Percentiles rank a stretch among this genome's conserved stretches.
phyloP scores from a whole-genome alignment of 1,140 invertebrate species.

The Polyergus mexicanus region DNA sequence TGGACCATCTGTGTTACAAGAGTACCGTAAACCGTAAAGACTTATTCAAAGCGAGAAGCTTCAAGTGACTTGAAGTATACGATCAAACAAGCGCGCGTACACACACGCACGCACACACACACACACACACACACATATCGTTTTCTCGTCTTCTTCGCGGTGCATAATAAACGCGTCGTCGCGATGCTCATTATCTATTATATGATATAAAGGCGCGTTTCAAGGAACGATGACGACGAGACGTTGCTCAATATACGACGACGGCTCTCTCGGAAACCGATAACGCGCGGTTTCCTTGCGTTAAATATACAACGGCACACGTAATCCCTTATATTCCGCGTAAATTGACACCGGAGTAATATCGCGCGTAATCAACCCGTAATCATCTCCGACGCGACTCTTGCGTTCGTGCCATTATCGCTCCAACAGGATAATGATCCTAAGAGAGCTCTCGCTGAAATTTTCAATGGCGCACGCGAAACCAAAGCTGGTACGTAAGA shows the following conservation, averaged over 20 bases:
- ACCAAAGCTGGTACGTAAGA: neutral
- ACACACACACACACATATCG: too few relatives aligned
- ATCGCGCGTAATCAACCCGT: neutral
- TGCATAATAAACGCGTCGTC: neutral
- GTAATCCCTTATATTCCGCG: conserved; percentile 30
- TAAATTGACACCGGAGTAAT: neutral
- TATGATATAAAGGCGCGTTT: conserved; percentile 20
- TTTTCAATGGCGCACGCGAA: neutral
- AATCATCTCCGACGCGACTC: neutral
- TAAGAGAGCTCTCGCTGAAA: neutral
- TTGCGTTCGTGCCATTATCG: neutral
- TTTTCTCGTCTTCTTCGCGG: neutral
- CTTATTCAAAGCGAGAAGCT: neutral
- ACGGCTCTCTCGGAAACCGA: conserved; percentile 36
- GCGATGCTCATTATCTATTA: conserved; percentile 41
- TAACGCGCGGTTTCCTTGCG: conserved; percentile 39
- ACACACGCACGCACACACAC: too few relatives aligned
- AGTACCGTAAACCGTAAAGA: neutral
- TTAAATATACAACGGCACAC: conserved; percentile 26
- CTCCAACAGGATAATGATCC: conserved; percentile 1
- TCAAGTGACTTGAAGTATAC: neutral
- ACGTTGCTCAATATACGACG: conserved; percentile 40
- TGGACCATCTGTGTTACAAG: neutral
- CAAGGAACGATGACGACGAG: neutral
- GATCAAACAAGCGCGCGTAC: neutral